Evolutionary conservation across 1,140 invertebrate genomes (phyloP).

Genomic region (Leucophenga varia): DNA sequence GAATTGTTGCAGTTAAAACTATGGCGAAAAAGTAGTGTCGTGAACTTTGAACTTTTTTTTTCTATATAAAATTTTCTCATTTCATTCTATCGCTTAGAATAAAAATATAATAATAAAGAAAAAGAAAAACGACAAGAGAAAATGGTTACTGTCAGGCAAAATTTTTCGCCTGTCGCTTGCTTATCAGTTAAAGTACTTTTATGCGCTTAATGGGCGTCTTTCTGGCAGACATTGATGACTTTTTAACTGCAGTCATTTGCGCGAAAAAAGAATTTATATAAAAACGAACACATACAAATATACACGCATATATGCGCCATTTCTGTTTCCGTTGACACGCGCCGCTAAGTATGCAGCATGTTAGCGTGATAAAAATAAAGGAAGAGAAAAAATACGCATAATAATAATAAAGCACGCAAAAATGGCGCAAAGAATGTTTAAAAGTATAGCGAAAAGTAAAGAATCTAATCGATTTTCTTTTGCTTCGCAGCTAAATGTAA

Average conservation of each 20-base stretch:
- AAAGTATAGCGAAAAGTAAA: not conserved
- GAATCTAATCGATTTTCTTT: constrained; percentile 25
- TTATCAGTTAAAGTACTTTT: no score
- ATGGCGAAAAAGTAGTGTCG: no score
- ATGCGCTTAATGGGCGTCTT: constrained; percentile 31
- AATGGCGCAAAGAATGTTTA: not conserved
- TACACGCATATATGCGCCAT: constrained; percentile 11
- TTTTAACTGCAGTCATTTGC: constrained; percentile 53
- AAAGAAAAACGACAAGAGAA: no score
- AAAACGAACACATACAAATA: constrained; percentile 3
- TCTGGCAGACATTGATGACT: constrained; percentile 50
- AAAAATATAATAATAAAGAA: no score
- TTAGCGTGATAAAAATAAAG: not conserved
- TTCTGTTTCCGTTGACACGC: constrained; percentile 33
- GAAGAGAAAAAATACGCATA: not conserved
- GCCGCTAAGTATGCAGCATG: not conserved
- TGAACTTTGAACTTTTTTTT: no score
- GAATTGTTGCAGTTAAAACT: no score
- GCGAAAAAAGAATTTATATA: no score
- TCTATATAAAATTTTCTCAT: no score
- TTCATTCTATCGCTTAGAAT: no score
- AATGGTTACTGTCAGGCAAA: no score
- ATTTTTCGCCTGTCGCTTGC: no score
- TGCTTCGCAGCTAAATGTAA: constrained; percentile 1
- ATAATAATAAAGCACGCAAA: not conserved